Conservation (phyloP, 2,888 invertebrate species). For the Cordilura impudica region DNA sequence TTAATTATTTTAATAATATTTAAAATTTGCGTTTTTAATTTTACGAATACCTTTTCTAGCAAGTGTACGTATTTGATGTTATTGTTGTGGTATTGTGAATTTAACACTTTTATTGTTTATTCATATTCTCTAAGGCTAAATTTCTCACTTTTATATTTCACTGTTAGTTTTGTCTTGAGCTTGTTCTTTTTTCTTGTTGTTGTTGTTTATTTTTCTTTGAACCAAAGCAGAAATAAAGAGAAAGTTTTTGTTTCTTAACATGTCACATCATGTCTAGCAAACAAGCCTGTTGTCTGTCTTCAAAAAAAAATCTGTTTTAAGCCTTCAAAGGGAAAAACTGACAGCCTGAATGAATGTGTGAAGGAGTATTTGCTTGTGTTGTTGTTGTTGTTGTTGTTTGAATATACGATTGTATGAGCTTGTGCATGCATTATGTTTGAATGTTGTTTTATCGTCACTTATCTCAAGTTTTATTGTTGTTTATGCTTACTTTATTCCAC, state of each 20-base stretch:
- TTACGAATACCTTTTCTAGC: no score
- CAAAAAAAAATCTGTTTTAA: neutral
- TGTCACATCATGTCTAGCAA: slow-evolving; percentile 58
- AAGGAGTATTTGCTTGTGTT: slow-evolving; percentile 15
- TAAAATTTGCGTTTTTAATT: no score
- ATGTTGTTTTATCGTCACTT: slow-evolving; percentile 40
- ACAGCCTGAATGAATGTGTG: slow-evolving; percentile 16
- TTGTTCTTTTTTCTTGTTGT: neutral
- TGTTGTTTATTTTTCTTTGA: neutral
- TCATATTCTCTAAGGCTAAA: slow-evolving; percentile 36
- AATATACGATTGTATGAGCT: neutral
- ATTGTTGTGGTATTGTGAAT: slow-evolving; percentile 42
- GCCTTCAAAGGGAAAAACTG: slow-evolving; percentile 33
- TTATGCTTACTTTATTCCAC: slow-evolving; percentile 4
- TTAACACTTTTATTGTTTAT: slow-evolving; percentile 54
- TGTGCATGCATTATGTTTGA: slow-evolving; percentile 2
- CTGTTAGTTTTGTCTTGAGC: neutral
- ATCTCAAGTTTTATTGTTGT: slow-evolving; percentile 50
- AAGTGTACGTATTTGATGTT: slow-evolving; percentile 47
- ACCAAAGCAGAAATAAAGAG: slow-evolving; percentile 15
- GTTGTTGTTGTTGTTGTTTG: neutral
- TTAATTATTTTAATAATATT: no score
- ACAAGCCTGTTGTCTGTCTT: slow-evolving; percentile 13
- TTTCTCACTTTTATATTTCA: slow-evolving; percentile 9
- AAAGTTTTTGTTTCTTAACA: slow-evolving; percentile 48